Evolutionary conservation across 2,888 invertebrate species (phyloP).

Genomic region (Nezara viridula): DNA sequence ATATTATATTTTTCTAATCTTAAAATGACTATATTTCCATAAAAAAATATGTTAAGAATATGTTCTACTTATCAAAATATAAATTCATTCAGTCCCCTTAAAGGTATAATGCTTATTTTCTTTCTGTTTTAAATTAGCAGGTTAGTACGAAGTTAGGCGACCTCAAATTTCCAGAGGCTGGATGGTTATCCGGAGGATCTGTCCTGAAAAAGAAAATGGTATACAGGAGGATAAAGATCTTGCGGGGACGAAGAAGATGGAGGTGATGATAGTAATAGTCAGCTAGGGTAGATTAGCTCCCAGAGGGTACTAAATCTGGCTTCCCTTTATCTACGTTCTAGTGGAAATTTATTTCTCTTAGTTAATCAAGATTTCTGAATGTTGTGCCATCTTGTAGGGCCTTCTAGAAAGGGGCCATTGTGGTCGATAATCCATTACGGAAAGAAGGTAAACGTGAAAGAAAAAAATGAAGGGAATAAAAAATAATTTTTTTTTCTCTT

Average conservation of each 20-base stretch:
- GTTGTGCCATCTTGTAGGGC: conserved; percentile 6
- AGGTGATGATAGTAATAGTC: conserved; percentile 34
- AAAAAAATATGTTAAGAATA: too few species aligned
- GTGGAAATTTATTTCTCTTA: conserved; percentile 29
- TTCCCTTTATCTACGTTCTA: not conserved
- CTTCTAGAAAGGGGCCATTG: not conserved
- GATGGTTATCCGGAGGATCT: not conserved
- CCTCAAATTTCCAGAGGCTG: not conserved
- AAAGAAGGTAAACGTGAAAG: not conserved
- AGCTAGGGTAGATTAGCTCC: not conserved
- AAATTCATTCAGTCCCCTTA: too few species aligned
- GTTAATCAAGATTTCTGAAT: conserved; percentile 38
- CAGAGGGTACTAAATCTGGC: not conserved
- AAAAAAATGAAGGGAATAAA: not conserved
- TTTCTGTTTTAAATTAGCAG: not conserved
- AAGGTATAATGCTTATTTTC: not conserved
- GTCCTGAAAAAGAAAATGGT: conserved; percentile 33
- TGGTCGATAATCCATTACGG: not conserved
- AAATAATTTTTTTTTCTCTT: not conserved
- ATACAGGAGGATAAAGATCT: conserved; percentile 33
- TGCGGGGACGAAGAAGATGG: not conserved
- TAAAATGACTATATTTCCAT: too few species aligned
- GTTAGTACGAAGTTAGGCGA: not conserved
- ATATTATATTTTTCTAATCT: too few species aligned
- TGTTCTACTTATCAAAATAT: too few species aligned